Conservation (phyloP, 2,888 invertebrate species). For the Isoperla grammatica region DNA sequence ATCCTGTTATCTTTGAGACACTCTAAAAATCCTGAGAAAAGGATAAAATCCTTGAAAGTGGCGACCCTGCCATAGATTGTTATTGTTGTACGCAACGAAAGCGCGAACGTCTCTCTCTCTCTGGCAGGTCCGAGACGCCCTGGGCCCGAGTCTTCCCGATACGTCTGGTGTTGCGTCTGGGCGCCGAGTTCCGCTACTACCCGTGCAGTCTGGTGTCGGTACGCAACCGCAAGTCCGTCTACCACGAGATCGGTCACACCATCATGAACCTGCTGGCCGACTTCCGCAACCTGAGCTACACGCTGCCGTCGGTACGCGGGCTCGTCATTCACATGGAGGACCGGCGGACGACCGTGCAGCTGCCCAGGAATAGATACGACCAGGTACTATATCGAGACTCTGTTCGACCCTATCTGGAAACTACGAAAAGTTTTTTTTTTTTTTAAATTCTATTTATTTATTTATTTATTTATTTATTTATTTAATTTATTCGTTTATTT, state of each 20-base stretch:
- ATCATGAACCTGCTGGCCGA: constrained; percentile 83
- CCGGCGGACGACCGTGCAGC: constrained; percentile 66
- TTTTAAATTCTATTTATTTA: background rate
- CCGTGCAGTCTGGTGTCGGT: constrained; percentile 77
- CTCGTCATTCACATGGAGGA: constrained; percentile 78
- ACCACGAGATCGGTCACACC: constrained; percentile 80
- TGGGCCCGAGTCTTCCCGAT: constrained; percentile 77
- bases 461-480: background rate
- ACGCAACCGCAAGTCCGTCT: constrained; percentile 69
- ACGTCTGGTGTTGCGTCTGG: constrained; percentile 68
- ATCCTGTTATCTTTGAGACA: no score
- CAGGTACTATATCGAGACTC: constrained; percentile 43
- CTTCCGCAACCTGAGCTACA: constrained; percentile 77
- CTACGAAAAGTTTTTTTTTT: background rate
- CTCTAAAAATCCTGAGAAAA: no score
- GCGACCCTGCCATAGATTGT: no score
- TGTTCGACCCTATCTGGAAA: no score
- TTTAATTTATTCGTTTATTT: no score
- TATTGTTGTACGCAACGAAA: no score
- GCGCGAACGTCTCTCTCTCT: background rate
- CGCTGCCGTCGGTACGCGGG: constrained; percentile 68
- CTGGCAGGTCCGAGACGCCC: constrained; percentile 62
- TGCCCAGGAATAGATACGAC: constrained; percentile 69
- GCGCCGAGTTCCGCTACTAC: constrained; percentile 81
- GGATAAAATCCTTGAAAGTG: no score